Base-by-base conservation (phyloP, 2,888 invertebrate species). In the Drepanosiphum platanoidis region DNA sequence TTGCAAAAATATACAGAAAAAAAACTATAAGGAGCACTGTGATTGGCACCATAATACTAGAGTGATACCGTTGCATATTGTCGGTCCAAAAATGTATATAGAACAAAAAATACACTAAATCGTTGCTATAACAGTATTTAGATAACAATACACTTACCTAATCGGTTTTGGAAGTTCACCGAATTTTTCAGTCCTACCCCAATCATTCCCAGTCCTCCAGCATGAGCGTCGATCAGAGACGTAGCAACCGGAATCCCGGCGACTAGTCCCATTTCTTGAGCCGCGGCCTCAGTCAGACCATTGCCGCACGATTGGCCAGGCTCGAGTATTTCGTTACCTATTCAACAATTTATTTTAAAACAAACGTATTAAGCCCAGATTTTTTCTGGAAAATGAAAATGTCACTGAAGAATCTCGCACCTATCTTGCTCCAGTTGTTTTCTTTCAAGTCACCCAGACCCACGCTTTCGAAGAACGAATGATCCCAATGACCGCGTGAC, bases 201-300 rank as follows among this genome's bases (percentile, higher is more conserved):
- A 87, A 96, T 92, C 92, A 96, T 92, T 30, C 97, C 97, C 86
- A 98, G 90, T 1, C 95, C 96, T 36, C 98, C 98, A 81, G 98
- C 96, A 91, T 98, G 97, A 0, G 98, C 98, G 91, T 99, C 98
- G 88, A 98, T 97, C 87, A 98, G 92, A 0, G 97, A 96, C 22
- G 96, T 92, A 8, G 95, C 97, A 2, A 98, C 97, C 11, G 95
- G 92, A 30, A 94, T 96, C 15, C 94, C 93, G 11, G 92, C 90
- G 22, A 90, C 88, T 13, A 98, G 91, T 3, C 95, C 94, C 83
- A 97, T 90, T 88, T 92, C 92, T 36, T 89, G 88, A 2, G 97
- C 96, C 64, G 94, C 93, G 87, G 91, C 89, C 61, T 89, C 87
- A 15, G 92, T 92, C 46, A 96, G 89, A 52, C 94, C 93, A 0